These are phyloP conservation scores for Druceiella hillmani DNA, from an alignment of 2,888 invertebrate species.

Conservation along the genomic window DNA sequence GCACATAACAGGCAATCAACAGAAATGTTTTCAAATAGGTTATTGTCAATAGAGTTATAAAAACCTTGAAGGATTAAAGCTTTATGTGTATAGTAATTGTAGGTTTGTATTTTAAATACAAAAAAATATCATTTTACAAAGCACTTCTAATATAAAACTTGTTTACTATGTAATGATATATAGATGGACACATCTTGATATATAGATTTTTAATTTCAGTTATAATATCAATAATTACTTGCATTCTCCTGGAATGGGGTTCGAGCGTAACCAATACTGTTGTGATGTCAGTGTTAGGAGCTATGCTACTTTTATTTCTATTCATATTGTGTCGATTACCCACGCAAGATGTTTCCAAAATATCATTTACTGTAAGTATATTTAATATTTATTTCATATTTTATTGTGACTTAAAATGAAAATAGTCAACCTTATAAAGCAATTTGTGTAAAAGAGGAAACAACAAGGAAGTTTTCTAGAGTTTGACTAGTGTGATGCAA, in stretches of 20 bases:
- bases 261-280: constrained; percentile 32
- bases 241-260: constrained; percentile 39
- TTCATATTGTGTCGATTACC: constrained; percentile 68
- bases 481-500: no score
- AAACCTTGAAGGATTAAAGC: no score
- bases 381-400: constrained; percentile 8
- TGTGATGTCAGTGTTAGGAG: constrained; percentile 42
- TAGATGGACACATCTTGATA: constrained; percentile 24
- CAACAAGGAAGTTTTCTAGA: no score
- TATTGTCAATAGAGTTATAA: no score
- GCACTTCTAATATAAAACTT: constrained; percentile 1
- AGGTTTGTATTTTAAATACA: no score
- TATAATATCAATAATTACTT: constrained; percentile 48
- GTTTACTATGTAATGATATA: constrained; percentile 15
- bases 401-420: background rate
- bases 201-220: constrained; percentile 38
- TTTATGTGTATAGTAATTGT: no score
- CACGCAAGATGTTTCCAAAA: constrained; percentile 41
- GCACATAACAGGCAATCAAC: no score
- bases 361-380: constrained; percentile 63
- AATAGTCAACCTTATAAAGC: no score
- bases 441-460: no score
- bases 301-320: constrained; percentile 48
- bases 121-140: no score
- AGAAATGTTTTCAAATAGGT: no score